These are phyloP conservation scores for Rattus norvegicus DNA, from an alignment of 2,113 vertebrate genomes.

Conservation along the genomic window GRCr8 NC_086019.1:73921001-73921500, in stretches of 20 bases:
- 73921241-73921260: not conserved
- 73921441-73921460: not conserved
- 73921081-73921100: accelerated
- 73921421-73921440: not conserved
- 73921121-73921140: slow-evolving; percentile 8
- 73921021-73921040: slow-evolving; percentile 62
- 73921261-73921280: accelerated
- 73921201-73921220: not conserved
- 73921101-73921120: not conserved
- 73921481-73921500: not conserved
- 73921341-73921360: not conserved
- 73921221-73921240: not conserved
- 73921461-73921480: accelerated
- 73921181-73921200: not conserved
- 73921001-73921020: slow-evolving; percentile 78
- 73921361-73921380: accelerated
- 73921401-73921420: slow-evolving; percentile 3
- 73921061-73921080: accelerated
- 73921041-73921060: accelerated
- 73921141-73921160: slow-evolving; percentile 58
- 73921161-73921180: not conserved
- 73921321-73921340: not conserved
- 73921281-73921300: slow-evolving; percentile 26
- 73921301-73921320: slow-evolving; percentile 46
- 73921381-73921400: not conserved